These are phyloP conservation scores for Leptopilina drosophilae DNA, from an alignment of 2,888 invertebrate genomes.

Conservation along the genomic window DNA sequence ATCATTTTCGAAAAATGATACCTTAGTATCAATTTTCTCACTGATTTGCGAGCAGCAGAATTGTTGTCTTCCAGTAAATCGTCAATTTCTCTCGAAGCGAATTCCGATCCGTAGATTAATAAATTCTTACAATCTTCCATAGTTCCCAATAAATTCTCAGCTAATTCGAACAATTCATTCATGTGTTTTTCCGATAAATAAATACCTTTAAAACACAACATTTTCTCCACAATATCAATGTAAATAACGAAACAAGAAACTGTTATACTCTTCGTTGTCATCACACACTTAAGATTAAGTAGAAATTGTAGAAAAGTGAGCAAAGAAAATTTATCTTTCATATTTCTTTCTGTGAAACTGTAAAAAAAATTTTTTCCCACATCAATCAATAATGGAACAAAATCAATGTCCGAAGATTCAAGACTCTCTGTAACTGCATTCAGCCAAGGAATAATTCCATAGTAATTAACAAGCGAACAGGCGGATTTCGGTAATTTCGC, in stretches of 20 bases:
- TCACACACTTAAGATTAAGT: constrained; percentile 53
- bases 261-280: constrained; percentile 55
- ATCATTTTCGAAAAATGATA: not conserved
- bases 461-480: constrained; percentile 82
- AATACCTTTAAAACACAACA: constrained; percentile 60
- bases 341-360: constrained; percentile 53
- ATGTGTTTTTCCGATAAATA: constrained; percentile 63
- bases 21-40: constrained; percentile 18
- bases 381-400: constrained; percentile 59
- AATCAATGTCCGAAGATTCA: constrained; percentile 58
- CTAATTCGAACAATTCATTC: constrained; percentile 59
- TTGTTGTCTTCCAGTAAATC: constrained; percentile 36
- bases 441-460: constrained; percentile 87
- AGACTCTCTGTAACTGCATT: constrained; percentile 70
- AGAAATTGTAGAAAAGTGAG: constrained; percentile 60
- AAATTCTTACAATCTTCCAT: constrained; percentile 72
- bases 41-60: constrained; percentile 37
- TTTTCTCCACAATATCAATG: constrained; percentile 56
- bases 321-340: constrained; percentile 54
- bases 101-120: constrained; percentile 70
- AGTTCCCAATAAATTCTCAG: constrained; percentile 57
- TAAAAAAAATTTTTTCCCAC: constrained; percentile 66
- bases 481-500: constrained; percentile 83
- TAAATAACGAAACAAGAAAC: constrained; percentile 54
- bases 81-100: constrained; percentile 44